Conservation (phyloP, 2,113 vertebrate genomes). For the Galeopterus variegatus region DNA sequence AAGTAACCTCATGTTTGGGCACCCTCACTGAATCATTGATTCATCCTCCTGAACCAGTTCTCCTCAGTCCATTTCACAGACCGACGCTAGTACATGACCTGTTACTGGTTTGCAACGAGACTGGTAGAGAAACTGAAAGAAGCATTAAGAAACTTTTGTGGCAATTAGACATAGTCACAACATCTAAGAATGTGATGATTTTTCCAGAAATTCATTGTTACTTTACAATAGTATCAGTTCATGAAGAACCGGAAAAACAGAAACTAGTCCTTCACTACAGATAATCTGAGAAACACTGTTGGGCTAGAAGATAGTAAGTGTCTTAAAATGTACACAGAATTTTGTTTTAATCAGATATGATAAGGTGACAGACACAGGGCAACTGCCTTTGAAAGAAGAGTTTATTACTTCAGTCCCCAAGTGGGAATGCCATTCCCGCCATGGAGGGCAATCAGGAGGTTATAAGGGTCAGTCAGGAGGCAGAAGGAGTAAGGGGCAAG, state of each 20-base stretch:
- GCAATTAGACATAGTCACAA: conserved; percentile 44
- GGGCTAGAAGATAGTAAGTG: neutral
- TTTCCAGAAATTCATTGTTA: conserved; percentile 50
- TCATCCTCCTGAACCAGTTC: neutral
- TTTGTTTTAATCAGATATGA: neutral
- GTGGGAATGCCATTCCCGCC: too few species aligned
- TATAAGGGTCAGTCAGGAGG: neutral
- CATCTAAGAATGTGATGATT: conserved; percentile 36
- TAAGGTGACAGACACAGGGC: neutral
- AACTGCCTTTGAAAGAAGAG: neutral
- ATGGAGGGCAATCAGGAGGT: neutral
- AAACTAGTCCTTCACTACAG: conserved; percentile 36
- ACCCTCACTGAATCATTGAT: neutral
- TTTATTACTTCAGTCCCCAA: neutral
- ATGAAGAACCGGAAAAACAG: conserved; percentile 15
- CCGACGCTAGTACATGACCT: neutral
- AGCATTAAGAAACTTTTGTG: conserved; percentile 25
- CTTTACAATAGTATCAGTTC: conserved; percentile 23
- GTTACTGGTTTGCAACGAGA: conserved; percentile 23
- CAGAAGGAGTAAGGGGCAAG: neutral
- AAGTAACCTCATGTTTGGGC: neutral
- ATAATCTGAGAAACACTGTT: neutral
- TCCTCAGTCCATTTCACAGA: neutral
- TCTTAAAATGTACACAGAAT: neutral
- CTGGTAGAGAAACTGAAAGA: neutral